Percentiles rank a stretch among this genome's conserved stretches.
Evolutionary conservation across 2,888 invertebrate genomes (phyloP).

Genomic region (Acronicta leporina): DNA sequence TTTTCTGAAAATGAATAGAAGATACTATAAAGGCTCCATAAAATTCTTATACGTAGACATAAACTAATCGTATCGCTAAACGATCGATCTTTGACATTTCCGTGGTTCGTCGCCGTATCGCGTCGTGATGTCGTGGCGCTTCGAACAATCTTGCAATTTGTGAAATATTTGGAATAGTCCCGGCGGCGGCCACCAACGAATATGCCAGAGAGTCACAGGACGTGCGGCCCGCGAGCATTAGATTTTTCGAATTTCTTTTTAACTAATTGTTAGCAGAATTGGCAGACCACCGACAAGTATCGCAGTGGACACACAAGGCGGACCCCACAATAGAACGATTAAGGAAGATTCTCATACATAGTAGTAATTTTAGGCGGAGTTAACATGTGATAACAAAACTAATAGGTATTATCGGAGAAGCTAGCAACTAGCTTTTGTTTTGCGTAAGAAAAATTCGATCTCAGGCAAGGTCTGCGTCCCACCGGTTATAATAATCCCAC

Average conservation of each 20-base stretch:
- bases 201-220: conserved; percentile 53
- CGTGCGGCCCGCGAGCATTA: conserved; percentile 58
- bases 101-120: conserved; percentile 59
- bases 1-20: too few relatives aligned
- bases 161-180: conserved; percentile 83
- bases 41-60: conserved; percentile 14
- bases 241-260: conserved; percentile 51
- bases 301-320: conserved; percentile 23
- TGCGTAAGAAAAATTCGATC: too few relatives aligned
- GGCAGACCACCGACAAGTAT: conserved; percentile 29
- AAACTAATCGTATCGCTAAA: conserved; percentile 46
- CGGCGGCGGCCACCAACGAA: conserved; percentile 82
- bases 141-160: conserved; percentile 83
- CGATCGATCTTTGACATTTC: conserved; percentile 61
- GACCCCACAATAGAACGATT: conserved; percentile 35
- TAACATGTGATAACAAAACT: background rate
- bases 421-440: too few relatives aligned
- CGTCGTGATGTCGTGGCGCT: conserved; percentile 74
- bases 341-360: conserved; percentile 10
- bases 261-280: conserved; percentile 45
- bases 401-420: too few relatives aligned
- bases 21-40: too few relatives aligned
- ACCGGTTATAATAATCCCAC: too few relatives aligned
- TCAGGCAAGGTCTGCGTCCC: too few relatives aligned
- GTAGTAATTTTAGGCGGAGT: background rate